Base-by-base conservation (phyloP, 2,797 vertebrate genomes). In the Sebastes taczanowskii region DNA sequence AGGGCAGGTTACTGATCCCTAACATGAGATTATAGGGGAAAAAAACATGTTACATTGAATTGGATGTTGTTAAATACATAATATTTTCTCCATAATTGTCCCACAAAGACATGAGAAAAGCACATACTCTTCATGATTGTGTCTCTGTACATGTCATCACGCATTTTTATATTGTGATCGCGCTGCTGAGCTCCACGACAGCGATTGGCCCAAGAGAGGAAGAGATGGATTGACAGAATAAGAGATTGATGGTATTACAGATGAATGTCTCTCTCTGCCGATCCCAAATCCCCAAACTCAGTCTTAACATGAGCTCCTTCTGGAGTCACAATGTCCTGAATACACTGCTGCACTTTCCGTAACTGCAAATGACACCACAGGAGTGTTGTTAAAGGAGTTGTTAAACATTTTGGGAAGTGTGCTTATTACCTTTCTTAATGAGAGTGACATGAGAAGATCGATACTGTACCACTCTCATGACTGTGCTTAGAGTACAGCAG, bases 231-330 rank as follows among this genome's bases (percentile, higher is more conserved):
- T 67, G 77, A 71, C 46, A 73, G 55, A 76, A 76, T 14, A 25
- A 42, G 66, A 84, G 85, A 66, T 34, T 59, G 80, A 82, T 71
- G 56, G 38, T 60, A 79, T 87, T 83, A 84, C 8, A 68, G 42
- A 81, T 46, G 5, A 77, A 75, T 18, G 10, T 70, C 42, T 71
- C 55, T 79, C 30, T 56, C 63, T 66, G 71, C 58, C 77, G 75
- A 69, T 69, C 73, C 59, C 69, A 80, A 65, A 74, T 71, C 58
- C 29, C 34, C 38, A 55, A 64, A 66, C 23, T 74, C 56, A 29
- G 13, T 29, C 71, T 66, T 49, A 20, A 52, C 34, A 49, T 6
- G n/a, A 71, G 16, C 13, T 20, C 11, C 52, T 42, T 42, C 25
- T 30, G 9, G 22, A 65, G 71, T 59, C 16, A 46, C 58, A 55